These are phyloP conservation scores for Morus bassanus DNA, from an alignment of 2,797 vertebrate species.

Conservation along the genomic window DNA sequence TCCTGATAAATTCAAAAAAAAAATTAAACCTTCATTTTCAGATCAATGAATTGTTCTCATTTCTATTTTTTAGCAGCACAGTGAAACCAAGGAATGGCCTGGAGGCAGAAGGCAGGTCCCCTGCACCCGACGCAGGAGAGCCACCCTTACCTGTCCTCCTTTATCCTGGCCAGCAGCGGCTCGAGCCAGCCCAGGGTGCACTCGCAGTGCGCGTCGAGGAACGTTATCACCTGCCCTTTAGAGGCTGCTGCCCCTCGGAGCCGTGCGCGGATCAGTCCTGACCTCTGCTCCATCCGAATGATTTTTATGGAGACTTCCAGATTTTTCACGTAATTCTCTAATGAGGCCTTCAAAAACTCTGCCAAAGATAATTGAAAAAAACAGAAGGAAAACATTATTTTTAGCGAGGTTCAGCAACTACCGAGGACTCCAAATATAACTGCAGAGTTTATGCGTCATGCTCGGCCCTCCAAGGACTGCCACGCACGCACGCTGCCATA, in stretches of 20 bases:
- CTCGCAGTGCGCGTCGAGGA: slow-evolving; percentile 98
- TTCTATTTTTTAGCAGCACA: accelerated
- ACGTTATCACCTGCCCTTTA: slow-evolving; percentile 92
- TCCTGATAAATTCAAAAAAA: not conserved
- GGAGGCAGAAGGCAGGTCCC: not conserved
- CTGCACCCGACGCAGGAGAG: accelerated
- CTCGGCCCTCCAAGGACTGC: not conserved
- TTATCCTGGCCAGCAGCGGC: slow-evolving; percentile 90
- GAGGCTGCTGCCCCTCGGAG: slow-evolving; percentile 91
- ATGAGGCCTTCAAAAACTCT: slow-evolving; percentile 91
- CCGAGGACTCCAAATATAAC: not conserved
- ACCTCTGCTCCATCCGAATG: slow-evolving; percentile 93
- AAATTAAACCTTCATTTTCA: not conserved
- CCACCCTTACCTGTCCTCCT: slow-evolving; percentile 87
- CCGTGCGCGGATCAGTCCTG: slow-evolving; percentile 92
- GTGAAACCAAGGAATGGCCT: accelerated
- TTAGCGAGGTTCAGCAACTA: not conserved
- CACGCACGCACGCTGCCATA: accelerated
- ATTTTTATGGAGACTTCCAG: slow-evolving; percentile 87
- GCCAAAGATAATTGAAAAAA: not conserved
- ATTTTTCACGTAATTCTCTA: slow-evolving; percentile 86
- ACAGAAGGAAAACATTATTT: not conserved
- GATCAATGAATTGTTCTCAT: accelerated
- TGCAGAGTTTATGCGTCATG: accelerated
- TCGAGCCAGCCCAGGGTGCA: slow-evolving; percentile 95